These are phyloP conservation scores for Pangasius mekongensis DNA, from an alignment of 2,797 vertebrate genomes.

Conservation along the genomic window DNA sequence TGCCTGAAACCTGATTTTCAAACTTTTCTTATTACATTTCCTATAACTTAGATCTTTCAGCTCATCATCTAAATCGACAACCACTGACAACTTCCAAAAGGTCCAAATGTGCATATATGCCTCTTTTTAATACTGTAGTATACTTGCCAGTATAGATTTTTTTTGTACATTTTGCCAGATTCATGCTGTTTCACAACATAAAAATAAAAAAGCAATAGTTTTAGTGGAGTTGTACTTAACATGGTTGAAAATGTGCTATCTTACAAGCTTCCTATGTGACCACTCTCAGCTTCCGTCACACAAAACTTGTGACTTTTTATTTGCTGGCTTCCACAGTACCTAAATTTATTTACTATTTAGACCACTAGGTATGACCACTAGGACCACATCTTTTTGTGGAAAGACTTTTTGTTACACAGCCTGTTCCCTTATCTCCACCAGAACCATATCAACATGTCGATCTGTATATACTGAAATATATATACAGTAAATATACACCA, in stretches of 20 bases:
- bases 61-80: neutral
- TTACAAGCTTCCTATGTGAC: neutral
- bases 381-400: neutral
- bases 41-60: neutral
- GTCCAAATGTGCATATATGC: neutral
- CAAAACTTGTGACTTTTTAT: neutral
- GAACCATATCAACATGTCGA: neutral
- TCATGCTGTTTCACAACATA: neutral
- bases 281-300: neutral
- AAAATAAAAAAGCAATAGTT: neutral
- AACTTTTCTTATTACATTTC: neutral
- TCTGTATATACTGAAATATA: neutral
- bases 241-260: neutral
- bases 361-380: neutral
- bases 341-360: neutral
- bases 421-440: neutral
- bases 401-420: neutral
- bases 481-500: neutral
- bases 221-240: neutral
- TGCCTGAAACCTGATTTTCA: neutral
- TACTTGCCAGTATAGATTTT: neutral
- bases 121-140: neutral
- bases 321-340: neutral
- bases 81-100: neutral
- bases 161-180: neutral